Base-by-base conservation (phyloP, 2,113 vertebrate genomes). In the Nothoprocta pentlandii region DNA sequence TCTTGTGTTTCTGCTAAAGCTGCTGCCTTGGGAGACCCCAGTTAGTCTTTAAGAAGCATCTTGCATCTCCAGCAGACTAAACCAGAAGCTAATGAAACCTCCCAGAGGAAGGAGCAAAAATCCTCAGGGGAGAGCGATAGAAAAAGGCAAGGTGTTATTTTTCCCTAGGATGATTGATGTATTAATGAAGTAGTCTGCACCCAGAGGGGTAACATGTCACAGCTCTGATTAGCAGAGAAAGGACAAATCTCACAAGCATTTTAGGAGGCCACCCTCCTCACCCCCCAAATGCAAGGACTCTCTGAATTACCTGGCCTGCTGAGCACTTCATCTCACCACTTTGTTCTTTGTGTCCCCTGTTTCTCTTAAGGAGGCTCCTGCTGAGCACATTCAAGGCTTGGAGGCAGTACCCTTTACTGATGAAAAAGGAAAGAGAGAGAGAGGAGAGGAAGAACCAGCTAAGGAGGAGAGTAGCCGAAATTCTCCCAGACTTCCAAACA, bases 401-500 rank as follows among this genome's bases (percentile, higher is more conserved):
- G 99, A 98, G 80, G 94, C 93, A 87, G 67, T 98, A 98, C 86
- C 98, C 97, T 0, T 53, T 90, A 63, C 66, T 98, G 85, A 97
- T 98, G 97, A 97, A 96, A 74, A 97, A 97, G 42, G 98, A 99
- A 92, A 98, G 96, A 54, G 90, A 96, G 86, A 98, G 97, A 91
- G 98, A 99, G 63, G 95, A 95, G 85, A 97, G 98, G 47, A 97
- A 98, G 90, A 96, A 98, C 49, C 96, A 96, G 75, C 98, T 99
- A 42, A 98, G 98, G 6, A 98, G 97, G 64, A 99, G 92, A 95
- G 99, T 99, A 36, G 93, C 98, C 0, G 98, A 99, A 96, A 98
- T 99, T 90, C 98, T 99, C 26, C 98, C 99, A 0, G 98, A 99
- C 91, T 99, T 99, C 93, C 96, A 53, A 26, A 73, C 26, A 0